These are phyloP conservation scores for Anoplolepis gracilipes DNA, from an alignment of 1,140 invertebrate genomes.

Conservation along the genomic window DNA sequence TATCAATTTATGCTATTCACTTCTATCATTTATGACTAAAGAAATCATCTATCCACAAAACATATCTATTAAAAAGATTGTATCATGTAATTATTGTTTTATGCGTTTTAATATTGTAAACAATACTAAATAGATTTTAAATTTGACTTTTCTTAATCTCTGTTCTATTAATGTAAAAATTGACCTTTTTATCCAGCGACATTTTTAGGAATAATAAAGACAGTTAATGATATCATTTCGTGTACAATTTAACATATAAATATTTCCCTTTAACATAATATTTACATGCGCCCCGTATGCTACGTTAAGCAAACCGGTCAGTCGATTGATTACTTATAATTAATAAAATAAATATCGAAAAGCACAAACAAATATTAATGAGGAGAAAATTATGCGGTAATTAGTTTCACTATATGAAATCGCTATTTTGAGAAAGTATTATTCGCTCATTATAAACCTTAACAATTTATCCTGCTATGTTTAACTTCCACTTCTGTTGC, in stretches of 20 bases:
- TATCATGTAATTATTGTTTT: neutral
- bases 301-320: neutral
- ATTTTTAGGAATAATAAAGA: neutral
- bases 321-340: constrained; percentile 28
- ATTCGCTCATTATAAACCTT: neutral
- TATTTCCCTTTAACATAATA: constrained; percentile 42
- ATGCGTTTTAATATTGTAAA: neutral
- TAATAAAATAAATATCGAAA: constrained; percentile 52
- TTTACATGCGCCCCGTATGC: neutral
- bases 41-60: neutral
- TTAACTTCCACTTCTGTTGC: neutral
- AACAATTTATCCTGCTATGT: constrained; percentile 8
- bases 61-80: neutral
- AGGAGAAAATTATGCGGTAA: constrained; percentile 15
- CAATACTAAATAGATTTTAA: neutral
- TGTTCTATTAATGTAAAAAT: neutral
- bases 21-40: neutral
- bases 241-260: neutral
- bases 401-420: constrained; percentile 22
- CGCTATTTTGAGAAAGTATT: constrained; percentile 32
- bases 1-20: neutral
- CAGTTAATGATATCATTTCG: constrained; percentile 1
- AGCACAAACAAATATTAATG: constrained; percentile 36
- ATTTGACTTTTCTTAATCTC: constrained; percentile 3
- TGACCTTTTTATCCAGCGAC: neutral